phyloP scores from a whole-genome alignment of 1,140 invertebrate genomes.

The Zaprionus africanus region DNA sequence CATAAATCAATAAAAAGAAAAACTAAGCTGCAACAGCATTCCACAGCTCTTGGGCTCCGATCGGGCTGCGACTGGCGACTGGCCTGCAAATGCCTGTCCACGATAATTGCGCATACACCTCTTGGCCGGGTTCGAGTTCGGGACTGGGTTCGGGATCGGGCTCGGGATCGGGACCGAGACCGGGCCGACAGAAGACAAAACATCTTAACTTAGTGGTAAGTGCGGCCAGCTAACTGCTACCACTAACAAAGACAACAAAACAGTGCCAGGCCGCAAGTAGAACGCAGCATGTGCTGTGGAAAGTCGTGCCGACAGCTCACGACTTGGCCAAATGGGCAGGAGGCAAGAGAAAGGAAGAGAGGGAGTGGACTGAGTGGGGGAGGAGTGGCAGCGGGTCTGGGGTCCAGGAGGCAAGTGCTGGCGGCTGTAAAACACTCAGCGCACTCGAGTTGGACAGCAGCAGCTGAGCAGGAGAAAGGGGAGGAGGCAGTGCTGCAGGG shows the following conservation, averaged over 20 bases:
- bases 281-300: constrained; percentile 80
- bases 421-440: constrained; percentile 79
- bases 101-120: constrained; percentile 59
- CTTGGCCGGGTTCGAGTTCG: constrained; percentile 1
- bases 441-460: constrained; percentile 43
- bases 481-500: no score
- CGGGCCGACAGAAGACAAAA: constrained; percentile 65
- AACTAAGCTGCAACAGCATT: constrained; percentile 74
- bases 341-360: neutral
- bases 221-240: constrained; percentile 80
- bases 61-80: constrained; percentile 26
- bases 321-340: constrained; percentile 46
- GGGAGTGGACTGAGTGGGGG: neutral
- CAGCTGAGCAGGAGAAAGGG: constrained; percentile 46
- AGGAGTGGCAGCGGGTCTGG: neutral
- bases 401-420: constrained; percentile 64
- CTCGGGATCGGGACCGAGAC: neutral
- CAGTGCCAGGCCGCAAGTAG: constrained; percentile 64
- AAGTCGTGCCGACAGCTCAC: constrained; percentile 78
- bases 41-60: constrained; percentile 30
- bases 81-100: constrained; percentile 48
- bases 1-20: constrained; percentile 83
- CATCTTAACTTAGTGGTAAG: constrained; percentile 82
- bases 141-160: neutral
- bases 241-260: constrained; percentile 79